These are phyloP conservation scores for Tetrax tetrax DNA, from an alignment of 2,113 vertebrate genomes.

Conservation along the genomic window DNA sequence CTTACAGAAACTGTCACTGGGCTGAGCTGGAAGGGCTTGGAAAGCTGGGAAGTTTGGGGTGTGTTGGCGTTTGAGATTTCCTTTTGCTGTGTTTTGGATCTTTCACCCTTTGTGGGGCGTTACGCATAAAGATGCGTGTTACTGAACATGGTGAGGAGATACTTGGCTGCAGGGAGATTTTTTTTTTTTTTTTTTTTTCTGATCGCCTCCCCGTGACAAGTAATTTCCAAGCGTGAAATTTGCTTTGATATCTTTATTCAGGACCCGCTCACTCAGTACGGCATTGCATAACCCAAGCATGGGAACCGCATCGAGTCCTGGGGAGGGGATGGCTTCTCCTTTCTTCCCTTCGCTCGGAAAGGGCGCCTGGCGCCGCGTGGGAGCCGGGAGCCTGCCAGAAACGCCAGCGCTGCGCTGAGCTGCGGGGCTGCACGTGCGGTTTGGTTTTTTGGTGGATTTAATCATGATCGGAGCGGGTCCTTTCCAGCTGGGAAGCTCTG, in stretches of 20 bases:
- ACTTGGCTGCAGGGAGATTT: background rate
- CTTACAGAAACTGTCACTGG: background rate
- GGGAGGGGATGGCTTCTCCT: background rate
- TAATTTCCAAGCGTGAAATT: constrained; percentile 30
- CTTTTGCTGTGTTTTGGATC: background rate
- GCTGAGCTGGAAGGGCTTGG: background rate
- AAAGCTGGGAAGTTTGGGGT: background rate
- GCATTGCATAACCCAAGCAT: background rate
- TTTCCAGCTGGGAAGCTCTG: background rate
- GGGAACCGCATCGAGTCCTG: fast-evolving
- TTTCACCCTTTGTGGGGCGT: background rate
- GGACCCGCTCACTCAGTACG: background rate
- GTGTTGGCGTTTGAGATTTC: background rate
- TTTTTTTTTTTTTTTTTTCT: background rate
- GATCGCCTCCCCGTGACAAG: background rate
- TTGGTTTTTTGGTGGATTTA: fast-evolving
- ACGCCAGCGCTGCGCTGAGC: too few species aligned
- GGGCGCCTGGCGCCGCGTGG: fast-evolving
- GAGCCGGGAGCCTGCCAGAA: too few species aligned
- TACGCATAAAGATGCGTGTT: background rate
- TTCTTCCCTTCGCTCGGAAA: fast-evolving
- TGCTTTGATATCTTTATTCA: constrained; percentile 12
- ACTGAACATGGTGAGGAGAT: background rate
- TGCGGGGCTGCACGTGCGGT: too few species aligned
- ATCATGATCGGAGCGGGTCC: fast-evolving